phyloP scores from a whole-genome alignment of 2,113 vertebrate genomes.

The Pterophyllum scalare region DNA sequence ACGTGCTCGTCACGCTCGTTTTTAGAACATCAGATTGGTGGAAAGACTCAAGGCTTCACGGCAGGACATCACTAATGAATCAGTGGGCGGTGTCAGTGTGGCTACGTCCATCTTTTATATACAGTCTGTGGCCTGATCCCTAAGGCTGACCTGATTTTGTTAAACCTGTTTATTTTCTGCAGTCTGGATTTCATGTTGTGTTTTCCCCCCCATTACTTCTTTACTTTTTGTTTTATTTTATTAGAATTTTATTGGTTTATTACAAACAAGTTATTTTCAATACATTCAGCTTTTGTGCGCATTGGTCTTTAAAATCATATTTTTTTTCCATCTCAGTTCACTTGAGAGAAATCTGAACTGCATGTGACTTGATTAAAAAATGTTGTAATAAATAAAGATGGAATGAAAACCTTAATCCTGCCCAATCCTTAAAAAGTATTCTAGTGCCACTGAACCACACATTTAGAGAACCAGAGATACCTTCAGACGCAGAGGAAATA shows the following conservation, averaged over 20 bases:
- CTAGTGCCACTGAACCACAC: background rate
- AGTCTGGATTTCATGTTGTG: background rate
- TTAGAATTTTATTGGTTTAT: background rate
- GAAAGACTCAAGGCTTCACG: too few species aligned
- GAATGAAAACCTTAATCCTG: background rate
- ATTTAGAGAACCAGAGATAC: background rate
- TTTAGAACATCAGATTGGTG: too few species aligned
- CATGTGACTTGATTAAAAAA: fast-evolving
- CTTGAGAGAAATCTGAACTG: too few species aligned
- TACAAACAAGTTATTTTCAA: fast-evolving
- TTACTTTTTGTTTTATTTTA: background rate
- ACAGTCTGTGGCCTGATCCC: background rate
- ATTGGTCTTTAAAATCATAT: too few species aligned
- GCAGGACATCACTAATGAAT: background rate
- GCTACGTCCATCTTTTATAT: background rate
- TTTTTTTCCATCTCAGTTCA: background rate
- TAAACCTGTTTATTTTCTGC: background rate
- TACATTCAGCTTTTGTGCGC: too few species aligned
- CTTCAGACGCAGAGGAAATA: too few species aligned
- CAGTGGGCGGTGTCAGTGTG: background rate
- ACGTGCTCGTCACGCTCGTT: too few species aligned
- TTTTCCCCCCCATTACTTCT: background rate
- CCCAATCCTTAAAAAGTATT: background rate
- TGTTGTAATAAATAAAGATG: background rate
- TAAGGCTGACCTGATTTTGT: background rate